Conservation (phyloP, 1,140 invertebrate genomes). For the Eurosta solidaginis region DNA sequence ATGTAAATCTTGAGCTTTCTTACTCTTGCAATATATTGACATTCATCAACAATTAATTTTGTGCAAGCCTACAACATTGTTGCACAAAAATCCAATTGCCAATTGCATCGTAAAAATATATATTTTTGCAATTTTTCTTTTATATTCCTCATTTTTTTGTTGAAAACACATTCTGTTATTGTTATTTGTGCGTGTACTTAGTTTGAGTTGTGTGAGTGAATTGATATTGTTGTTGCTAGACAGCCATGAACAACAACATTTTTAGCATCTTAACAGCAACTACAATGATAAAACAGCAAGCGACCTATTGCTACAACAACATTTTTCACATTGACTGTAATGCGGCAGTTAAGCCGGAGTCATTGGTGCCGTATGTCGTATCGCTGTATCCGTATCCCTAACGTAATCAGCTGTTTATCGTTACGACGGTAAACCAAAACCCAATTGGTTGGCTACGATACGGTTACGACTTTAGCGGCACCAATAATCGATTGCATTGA, state of each 20-base stretch:
- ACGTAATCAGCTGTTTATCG: no score
- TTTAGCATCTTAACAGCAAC: background rate
- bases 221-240: background rate
- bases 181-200: slow-evolving; percentile 4
- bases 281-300: no score
- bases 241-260: background rate
- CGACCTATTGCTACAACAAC: background rate
- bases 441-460: no score
- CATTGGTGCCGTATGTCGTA: no score
- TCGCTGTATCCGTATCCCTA: no score
- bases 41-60: slow-evolving; percentile 59
- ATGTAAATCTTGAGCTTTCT: no score
- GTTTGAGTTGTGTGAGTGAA: background rate
- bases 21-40: slow-evolving; percentile 33
- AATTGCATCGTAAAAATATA: slow-evolving; percentile 19
- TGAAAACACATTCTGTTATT: background rate
- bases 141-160: slow-evolving; percentile 5
- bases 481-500: no score
- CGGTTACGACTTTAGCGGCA: no score
- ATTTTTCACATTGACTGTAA: slow-evolving; percentile 4
- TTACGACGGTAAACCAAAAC: no score
- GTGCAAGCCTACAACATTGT: slow-evolving; percentile 54
- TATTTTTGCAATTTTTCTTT: background rate
- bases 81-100: slow-evolving; percentile 38
- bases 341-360: no score